Evolutionary conservation across 2,888 invertebrate species (phyloP).

Genomic region (Chloroclysta siterata): DNA sequence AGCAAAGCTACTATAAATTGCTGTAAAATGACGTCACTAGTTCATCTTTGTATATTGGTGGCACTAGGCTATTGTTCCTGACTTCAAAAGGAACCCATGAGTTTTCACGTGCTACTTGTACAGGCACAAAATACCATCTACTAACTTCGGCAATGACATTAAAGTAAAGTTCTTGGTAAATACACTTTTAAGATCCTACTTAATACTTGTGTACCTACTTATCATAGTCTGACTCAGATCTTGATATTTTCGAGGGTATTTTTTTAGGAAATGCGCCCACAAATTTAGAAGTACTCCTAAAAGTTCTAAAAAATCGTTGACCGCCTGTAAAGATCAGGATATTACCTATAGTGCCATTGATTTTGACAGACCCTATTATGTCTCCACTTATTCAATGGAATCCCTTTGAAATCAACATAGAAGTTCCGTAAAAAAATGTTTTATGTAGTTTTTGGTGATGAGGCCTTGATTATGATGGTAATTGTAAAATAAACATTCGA

Average conservation of each 20-base stretch:
- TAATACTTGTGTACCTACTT: not conserved
- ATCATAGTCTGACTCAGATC: not conserved
- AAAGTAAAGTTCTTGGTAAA: not conserved
- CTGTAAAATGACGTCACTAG: no score
- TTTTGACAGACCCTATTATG: no score
- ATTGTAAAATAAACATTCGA: slow-evolving; percentile 69
- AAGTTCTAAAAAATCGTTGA: not conserved
- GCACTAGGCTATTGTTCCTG: no score
- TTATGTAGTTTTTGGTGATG: slow-evolving; percentile 45
- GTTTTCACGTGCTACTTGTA: no score
- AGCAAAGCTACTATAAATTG: no score
- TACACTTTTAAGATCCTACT: not conserved
- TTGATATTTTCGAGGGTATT: not conserved
- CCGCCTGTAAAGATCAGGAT: not conserved
- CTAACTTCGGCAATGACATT: no score
- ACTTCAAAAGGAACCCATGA: no score
- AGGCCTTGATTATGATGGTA: slow-evolving; percentile 67
- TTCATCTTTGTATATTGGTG: no score
- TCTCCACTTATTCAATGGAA: not conserved
- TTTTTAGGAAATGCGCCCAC: not conserved
- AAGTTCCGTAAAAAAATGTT: not conserved
- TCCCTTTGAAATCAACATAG: not conserved
- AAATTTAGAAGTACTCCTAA: no score
- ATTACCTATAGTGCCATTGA: not conserved
- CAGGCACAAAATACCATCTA: not conserved